These are phyloP conservation scores for Platanista minor DNA, from an alignment of 2,113 vertebrate genomes.

Conservation along the genomic window DNA sequence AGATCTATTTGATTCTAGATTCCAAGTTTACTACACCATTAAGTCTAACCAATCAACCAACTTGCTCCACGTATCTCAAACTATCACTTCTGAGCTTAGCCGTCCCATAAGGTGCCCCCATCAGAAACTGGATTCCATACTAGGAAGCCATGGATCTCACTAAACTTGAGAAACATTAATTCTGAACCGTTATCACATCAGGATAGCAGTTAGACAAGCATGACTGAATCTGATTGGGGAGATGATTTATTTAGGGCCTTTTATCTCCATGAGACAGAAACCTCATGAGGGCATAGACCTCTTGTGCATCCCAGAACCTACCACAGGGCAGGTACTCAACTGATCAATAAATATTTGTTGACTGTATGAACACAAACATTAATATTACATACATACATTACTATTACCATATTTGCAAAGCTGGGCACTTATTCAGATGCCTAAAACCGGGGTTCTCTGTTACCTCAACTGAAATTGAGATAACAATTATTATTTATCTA, in stretches of 20 bases:
- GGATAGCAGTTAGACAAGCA: neutral
- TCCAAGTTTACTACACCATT: neutral
- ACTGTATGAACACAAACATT: neutral
- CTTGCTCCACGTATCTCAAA: neutral
- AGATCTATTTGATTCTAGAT: neutral
- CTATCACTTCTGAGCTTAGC: neutral
- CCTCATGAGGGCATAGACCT: neutral
- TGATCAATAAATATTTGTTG: neutral
- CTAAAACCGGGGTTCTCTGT: neutral
- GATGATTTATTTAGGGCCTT: neutral
- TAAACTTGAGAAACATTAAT: neutral
- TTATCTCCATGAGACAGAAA: neutral
- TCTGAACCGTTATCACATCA: neutral
- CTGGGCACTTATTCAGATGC: neutral
- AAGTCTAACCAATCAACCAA: neutral
- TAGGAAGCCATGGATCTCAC: neutral
- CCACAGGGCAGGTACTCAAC: neutral
- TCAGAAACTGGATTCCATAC: neutral
- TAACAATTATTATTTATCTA: neutral
- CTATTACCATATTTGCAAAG: neutral
- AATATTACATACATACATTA: neutral
- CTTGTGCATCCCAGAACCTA: neutral
- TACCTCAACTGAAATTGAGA: too few relatives aligned
- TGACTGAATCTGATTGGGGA: neutral
- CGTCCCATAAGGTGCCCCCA: fast-evolving